Base-by-base conservation (phyloP, 2,888 invertebrate species). In the Tenthredo notha region DNA sequence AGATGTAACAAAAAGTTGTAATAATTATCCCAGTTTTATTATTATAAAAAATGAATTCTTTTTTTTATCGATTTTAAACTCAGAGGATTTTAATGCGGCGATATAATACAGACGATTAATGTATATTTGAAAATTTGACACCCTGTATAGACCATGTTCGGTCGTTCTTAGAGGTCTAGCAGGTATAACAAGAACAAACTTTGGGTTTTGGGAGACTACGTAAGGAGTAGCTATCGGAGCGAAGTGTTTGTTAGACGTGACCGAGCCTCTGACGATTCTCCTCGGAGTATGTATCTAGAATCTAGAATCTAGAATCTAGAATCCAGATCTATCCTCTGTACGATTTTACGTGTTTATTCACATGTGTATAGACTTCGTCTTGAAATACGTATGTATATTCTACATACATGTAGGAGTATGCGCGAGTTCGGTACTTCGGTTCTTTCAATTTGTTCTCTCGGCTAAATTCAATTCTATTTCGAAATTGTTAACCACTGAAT, bases 171-270 rank as follows among this genome's bases (percentile, higher is more conserved):
- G 3, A 67, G 12, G 33, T 67, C 4, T 33, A 9, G 21, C 72
- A 74, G 72, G 72, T 43, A 74, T 43, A 43, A 43, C 72, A 18
- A 43, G 72, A 77, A 77, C 77, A 77, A 77, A 77, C 77, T 77
- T 77, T 77, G 21, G 58, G 80, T 33, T 40, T 80, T 37, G 40
- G 61, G n/a, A 61, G 50, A 61, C 54, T 29, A 58, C 21, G 58
- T 33, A 61, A 61, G 33, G 40, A 80, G 83, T n/a, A 47, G n/a
- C 83, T 58, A 67, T 83, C 83, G 83, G 43, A 83, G 67, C 83
- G 37, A 83, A 83, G 83, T 83, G 83, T 67, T 67, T 83, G 83
- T 47, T 21, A 67, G 65, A 83, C 83, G 83, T 83, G 83, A 83
- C 83, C 83, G 80, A 65, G 65, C 43, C 80, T 61, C 80, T 80